Base-by-base conservation (phyloP, 2,113 vertebrate genomes). In the Cololabis saira region DNA sequence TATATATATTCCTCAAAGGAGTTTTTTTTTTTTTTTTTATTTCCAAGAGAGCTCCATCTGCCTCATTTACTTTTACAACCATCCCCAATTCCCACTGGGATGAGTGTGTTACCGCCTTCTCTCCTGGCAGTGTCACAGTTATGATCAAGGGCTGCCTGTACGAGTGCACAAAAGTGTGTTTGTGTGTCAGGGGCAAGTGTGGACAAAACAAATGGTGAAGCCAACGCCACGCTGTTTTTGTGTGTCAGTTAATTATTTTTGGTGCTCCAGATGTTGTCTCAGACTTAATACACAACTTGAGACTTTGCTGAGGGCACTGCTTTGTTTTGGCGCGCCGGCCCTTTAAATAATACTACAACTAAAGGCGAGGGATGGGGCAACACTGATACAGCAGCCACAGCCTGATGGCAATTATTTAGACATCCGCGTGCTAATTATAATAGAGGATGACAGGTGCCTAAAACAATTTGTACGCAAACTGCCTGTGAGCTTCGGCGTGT, bases 341-440 rank as follows among this genome's bases (percentile, higher is more conserved):
- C 86, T 87, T 85, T 84, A 88, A 83, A 88, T 83, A 84, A 82
- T 66, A 71, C 74, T 58, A 51, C 50, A 64, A 70, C 73, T 67
- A 44, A 70, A 83, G 79, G 82, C 50, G 21, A 61, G 64, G 70
- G 70, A 64, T 12, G 43, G 69, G 56, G 76, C 75, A 77, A 80
- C 70, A 77, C 77, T 66, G 78, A 83, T 81, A 83, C 81, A 74
- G 57, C 82, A 72, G 72, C 78, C 56, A 45, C 76, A 61, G 78
- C 80, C 87, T 80, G 83, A 86, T 85, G 79, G 86, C 87, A 91
- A 89, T 92, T 92, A 88, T 90, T 87, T 86, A 89, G 84, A 87
- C 73, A 51, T 91, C 89, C 79, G 56, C 67, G 80, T 70, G 76
- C 81, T 93, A 91, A 91, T 92, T 92, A 87, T 87, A 90, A 92